Evolutionary conservation across 1,140 invertebrate genomes (phyloP).

Genomic region (Drosophila suzukii): DNA sequence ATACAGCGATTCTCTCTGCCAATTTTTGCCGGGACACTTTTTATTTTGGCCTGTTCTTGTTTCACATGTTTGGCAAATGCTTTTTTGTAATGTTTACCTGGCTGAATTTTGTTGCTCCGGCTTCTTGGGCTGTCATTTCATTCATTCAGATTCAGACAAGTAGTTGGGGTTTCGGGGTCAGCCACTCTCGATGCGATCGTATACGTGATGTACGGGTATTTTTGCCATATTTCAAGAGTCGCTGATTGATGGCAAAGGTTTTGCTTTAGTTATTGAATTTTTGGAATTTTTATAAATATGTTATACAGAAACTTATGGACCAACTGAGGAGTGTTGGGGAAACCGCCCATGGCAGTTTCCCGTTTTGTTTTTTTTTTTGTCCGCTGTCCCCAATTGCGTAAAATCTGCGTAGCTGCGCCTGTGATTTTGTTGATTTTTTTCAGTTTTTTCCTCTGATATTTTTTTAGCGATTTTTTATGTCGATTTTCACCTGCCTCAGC

Average conservation of each 20-base stretch:
- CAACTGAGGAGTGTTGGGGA: neutral
- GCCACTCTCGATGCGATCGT: constrained; percentile 33
- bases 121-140: constrained; percentile 17
- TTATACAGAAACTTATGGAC: neutral
- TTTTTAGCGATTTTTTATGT: neutral
- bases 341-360: constrained; percentile 9
- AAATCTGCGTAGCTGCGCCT: constrained; percentile 54
- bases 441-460: neutral
- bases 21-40: constrained; percentile 16
- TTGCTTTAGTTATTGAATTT: constrained; percentile 13
- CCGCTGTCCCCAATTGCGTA: constrained; percentile 64
- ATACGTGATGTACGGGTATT: constrained; percentile 32
- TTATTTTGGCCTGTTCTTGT: constrained; percentile 31
- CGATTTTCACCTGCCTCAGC: constrained; percentile 58
- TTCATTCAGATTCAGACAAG: constrained; percentile 25
- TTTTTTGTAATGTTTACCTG: constrained; percentile 35
- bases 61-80: constrained; percentile 35
- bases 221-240: constrained; percentile 23
- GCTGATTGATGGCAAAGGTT: constrained; percentile 34
- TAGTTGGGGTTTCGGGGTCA: constrained; percentile 69
- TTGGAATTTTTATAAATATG: neutral
- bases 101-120: constrained; percentile 2
- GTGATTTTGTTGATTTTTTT: constrained; percentile 3
- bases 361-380: constrained; percentile 1
- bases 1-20: constrained; percentile 21